Conservation (phyloP, 2,113 vertebrate genomes). For the Mixornis gularis region DNA sequence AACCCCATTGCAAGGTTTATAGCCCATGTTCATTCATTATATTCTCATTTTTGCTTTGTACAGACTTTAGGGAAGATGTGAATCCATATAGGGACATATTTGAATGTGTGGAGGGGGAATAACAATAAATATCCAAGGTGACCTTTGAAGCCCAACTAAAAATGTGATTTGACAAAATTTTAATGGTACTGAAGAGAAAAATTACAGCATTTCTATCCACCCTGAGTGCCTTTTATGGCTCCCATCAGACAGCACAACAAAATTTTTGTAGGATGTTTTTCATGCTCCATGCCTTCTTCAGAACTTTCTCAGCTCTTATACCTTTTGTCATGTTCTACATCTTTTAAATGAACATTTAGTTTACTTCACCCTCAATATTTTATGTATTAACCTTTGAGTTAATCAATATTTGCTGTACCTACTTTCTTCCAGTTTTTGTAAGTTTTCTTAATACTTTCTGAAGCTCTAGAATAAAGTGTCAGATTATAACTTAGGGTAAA, state of each 20-base stretch:
- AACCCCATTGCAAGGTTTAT: neutral
- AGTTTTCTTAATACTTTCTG: neutral
- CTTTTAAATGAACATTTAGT: neutral
- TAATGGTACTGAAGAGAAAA: neutral
- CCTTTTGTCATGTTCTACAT: neutral
- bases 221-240: neutral
- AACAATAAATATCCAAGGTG: neutral
- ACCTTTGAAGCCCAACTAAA: neutral
- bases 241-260: neutral
- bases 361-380: neutral
- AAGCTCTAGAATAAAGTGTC: neutral
- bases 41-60: neutral
- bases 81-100: neutral
- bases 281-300: neutral
- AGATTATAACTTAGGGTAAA: neutral
- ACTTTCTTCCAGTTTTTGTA: neutral
- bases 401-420: neutral
- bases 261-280: neutral
- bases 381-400: neutral
- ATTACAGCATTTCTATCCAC: neutral
- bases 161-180: neutral
- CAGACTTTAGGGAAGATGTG: neutral
- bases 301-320: neutral
- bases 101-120: neutral
- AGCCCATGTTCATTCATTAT: neutral